Percentiles rank a stretch among this genome's conserved stretches.
These are phyloP conservation scores for Phalacrocorax pelagicus DNA, from an alignment of 2,113 vertebrate genomes.

Conservation along the genomic window DNA sequence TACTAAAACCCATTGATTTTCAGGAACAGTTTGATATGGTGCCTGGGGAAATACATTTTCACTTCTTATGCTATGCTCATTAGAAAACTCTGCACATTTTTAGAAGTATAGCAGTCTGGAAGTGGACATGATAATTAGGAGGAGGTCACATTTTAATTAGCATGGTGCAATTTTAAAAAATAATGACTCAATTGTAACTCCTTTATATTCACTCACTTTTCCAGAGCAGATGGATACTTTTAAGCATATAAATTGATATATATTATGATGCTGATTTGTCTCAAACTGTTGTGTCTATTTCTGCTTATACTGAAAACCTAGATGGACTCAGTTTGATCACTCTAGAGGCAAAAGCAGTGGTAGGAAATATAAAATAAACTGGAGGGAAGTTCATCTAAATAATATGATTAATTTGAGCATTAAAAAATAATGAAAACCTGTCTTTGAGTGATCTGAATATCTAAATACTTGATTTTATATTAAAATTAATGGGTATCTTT, in stretches of 20 bases:
- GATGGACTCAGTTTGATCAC: background rate
- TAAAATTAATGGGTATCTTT: conserved; percentile 56
- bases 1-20: conserved; percentile 30
- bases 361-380: conserved; percentile 3
- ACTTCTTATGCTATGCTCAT: conserved; percentile 56
- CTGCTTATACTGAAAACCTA: background rate
- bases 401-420: conserved; percentile 29
- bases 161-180: conserved; percentile 61
- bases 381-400: conserved; percentile 27
- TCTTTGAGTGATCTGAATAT: background rate
- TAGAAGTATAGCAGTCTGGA: conserved; percentile 53
- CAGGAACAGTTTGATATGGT: conserved; percentile 54
- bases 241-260: conserved; percentile 38
- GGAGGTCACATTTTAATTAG: conserved; percentile 78
- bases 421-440: conserved; percentile 35
- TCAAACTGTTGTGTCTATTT: background rate
- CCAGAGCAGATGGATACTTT: conserved; percentile 62
- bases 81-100: conserved; percentile 67
- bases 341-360: background rate
- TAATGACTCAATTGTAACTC: conserved; percentile 63
- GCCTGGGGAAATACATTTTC: conserved; percentile 62
- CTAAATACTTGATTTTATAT: conserved; percentile 50
- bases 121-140: conserved; percentile 71
- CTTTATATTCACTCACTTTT: conserved; percentile 55
- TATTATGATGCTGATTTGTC: background rate